These are phyloP conservation scores for Trachelipus rathkii DNA, from an alignment of 1,140 invertebrate genomes.

Conservation along the genomic window DNA sequence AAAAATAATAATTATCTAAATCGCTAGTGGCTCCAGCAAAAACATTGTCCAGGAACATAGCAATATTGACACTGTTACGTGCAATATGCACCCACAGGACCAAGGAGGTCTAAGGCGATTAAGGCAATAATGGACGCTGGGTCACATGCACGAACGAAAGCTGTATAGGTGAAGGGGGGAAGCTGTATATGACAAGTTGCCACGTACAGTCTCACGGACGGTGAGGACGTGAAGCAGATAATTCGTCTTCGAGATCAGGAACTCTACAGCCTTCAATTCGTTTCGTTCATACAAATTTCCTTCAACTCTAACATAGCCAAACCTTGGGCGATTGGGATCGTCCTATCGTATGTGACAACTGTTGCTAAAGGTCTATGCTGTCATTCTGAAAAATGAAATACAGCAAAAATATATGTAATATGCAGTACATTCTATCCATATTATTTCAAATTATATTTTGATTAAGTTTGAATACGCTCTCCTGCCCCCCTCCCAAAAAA, in stretches of 20 bases:
- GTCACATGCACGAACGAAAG: conserved; percentile 2
- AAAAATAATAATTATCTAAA: no score
- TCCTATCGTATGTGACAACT: conserved; percentile 66
- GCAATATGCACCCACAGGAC: neutral
- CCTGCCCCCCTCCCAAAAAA: no score
- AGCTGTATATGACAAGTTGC: neutral
- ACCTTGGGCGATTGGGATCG: conserved; percentile 78
- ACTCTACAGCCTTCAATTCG: conserved; percentile 78
- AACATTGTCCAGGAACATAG: no score
- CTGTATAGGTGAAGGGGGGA: neutral
- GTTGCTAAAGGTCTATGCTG: conserved; percentile 32
- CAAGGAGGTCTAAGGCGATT: neutral
- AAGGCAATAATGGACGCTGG: neutral
- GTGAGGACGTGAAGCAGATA: conserved; percentile 63
- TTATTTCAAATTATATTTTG: no score
- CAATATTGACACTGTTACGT: neutral
- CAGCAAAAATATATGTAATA: no score
- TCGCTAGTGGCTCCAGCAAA: no score
- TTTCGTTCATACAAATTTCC: conserved; percentile 85
- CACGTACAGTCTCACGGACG: neutral
- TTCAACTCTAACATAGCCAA: conserved; percentile 83
- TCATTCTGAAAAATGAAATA: conserved; percentile 42
- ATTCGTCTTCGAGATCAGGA: conserved; percentile 80
- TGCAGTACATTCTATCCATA: no score
- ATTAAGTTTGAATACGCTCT: no score